These are phyloP conservation scores for Peromyscus maniculatus DNA, from an alignment of 2,113 vertebrate genomes.

Conservation along the genomic window DNA sequence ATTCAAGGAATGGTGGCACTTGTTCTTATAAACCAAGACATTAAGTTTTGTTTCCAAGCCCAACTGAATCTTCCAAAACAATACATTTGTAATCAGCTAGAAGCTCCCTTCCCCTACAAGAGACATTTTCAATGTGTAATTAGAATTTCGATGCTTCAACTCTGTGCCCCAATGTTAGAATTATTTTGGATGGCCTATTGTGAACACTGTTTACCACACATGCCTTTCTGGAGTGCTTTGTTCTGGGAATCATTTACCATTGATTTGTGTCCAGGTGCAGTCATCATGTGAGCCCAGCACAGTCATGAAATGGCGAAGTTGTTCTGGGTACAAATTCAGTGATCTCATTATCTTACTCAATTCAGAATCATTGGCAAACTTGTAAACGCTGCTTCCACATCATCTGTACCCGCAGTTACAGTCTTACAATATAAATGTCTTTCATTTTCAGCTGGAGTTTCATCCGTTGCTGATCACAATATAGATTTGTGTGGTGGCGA, in stretches of 20 bases:
- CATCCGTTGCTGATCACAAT: constrained; percentile 47
- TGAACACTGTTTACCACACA: no score
- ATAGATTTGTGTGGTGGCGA: constrained; percentile 51
- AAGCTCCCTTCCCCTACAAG: neutral
- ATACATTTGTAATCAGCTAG: neutral
- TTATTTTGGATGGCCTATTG: neutral
- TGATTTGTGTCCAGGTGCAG: neutral
- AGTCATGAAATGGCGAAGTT: neutral
- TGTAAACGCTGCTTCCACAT: constrained; percentile 57
- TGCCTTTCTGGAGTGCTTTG: neutral
- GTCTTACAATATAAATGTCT: constrained; percentile 51
- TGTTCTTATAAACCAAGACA: neutral
- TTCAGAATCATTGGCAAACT: neutral
- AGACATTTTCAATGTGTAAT: neutral
- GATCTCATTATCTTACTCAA: neutral
- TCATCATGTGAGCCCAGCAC: neutral
- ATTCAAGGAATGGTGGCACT: neutral
- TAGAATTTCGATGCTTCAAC: neutral
- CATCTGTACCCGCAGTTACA: constrained; percentile 47
- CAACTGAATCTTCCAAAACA: neutral
- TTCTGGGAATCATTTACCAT: neutral
- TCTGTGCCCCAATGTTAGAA: neutral
- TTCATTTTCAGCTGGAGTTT: constrained; percentile 54
- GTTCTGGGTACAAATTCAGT: no score
- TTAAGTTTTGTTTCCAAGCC: neutral